Base-by-base conservation (phyloP, 2,888 invertebrate genomes). In the Apomyelois bistriatella region DNA sequence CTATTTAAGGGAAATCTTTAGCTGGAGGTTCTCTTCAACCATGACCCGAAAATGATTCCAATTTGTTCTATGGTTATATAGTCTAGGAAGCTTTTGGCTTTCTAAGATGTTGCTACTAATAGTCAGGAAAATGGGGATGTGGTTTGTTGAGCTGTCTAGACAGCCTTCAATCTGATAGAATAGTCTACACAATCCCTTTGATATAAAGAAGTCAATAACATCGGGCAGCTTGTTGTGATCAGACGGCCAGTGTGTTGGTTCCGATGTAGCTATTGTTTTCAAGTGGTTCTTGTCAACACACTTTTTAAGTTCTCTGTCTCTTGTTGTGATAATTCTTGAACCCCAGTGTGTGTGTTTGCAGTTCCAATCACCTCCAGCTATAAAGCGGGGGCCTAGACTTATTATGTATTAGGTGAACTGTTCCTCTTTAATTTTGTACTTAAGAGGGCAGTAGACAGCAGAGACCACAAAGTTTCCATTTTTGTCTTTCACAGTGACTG, bases 391-490 rank as follows among this genome's bases (percentile, higher is more conserved):
- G 12, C 12, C 37, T 3, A 37, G n/a, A 22, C 22, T 22, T 22
- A 3, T 22, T 22, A 5, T 5, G 5, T 22, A 22, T 22, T 22
- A 2, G 5, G 22, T 22, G 5, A 22, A 37, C 10, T 37, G 37
- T 4, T 37, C 37, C 7, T 52, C 53, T 0, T 10, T 48, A 10
- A 61, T 58, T 36, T 42, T 56, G 17, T 61, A 59, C 37, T 53
- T 63, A 0, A 61, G 63, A 3, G 61, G 62, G n/a, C 62, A 63
- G 16, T 62, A 65, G 0, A 60, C 49, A 1, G 60, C 17, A 0
- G 58, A 54, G 0, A 63, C 15, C 1, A 51, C 57, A 6, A 58
- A 16, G 13, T 17, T 3, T 0, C 60, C 62, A 0, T 3, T 10
- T 10, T 8, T 38, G 36, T 56, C 57, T 22, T 57, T 16, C 0